Conservation (phyloP, 1,140 invertebrate species). For the Melanaphis sacchari region DNA sequence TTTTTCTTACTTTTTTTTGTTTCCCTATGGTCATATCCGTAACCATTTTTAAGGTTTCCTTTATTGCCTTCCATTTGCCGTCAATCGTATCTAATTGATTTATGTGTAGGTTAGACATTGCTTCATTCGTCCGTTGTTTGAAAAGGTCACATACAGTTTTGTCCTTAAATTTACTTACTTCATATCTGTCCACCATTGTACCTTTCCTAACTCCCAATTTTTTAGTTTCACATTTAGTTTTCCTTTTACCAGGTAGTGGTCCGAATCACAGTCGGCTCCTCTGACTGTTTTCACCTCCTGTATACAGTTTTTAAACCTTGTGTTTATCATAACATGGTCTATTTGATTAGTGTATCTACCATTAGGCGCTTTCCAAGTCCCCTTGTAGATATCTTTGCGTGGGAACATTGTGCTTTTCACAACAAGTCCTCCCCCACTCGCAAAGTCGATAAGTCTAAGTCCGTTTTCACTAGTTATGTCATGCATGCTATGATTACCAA, state of each 20-base stretch:
- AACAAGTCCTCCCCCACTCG: slow-evolving; percentile 57
- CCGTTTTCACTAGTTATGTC: no score
- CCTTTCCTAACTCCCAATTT: no score
- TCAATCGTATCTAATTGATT: slow-evolving; percentile 33
- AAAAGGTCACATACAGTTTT: no score
- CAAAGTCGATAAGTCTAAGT: slow-evolving; percentile 58
- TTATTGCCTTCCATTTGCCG: slow-evolving; percentile 19
- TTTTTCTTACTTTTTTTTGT: slow-evolving; percentile 12
- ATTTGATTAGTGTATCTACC: slow-evolving; percentile 29
- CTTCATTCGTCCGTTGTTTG: no score
- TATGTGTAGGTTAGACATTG: no score
- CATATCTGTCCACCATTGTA: no score
- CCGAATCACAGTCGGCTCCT: slow-evolving; percentile 55
- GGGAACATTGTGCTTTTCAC: slow-evolving; percentile 40
- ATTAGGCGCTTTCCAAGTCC: no score
- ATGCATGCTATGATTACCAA: no score
- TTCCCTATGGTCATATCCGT: not conserved
- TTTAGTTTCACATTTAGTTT: no score
- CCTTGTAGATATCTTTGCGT: slow-evolving; percentile 16
- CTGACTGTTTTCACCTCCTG: slow-evolving; percentile 33
- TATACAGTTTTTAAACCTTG: slow-evolving; percentile 34
- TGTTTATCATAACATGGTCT: slow-evolving; percentile 47
- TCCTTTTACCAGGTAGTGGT: slow-evolving; percentile 48
- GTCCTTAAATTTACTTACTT: no score
- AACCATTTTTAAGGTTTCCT: not conserved